A percentile compares a stretch with the other conserved stretches of the same genome.
These are phyloP conservation scores for Eidolon dupreanum DNA, from an alignment of 2,797 vertebrate species.

Conservation along the genomic window DNA sequence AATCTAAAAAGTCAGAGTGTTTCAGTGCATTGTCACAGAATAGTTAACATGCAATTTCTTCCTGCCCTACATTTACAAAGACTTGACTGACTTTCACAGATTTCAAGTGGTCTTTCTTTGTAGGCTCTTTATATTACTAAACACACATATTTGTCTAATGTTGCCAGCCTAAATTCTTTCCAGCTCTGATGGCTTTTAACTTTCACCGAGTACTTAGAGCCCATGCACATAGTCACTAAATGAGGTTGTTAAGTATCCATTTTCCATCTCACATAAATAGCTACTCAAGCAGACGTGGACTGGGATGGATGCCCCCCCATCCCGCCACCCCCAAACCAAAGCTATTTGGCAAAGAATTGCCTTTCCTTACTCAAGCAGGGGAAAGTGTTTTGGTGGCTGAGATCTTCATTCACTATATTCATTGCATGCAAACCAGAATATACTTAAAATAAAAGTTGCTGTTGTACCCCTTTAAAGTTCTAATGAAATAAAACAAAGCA, in stretches of 20 bases:
- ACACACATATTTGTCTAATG: background rate
- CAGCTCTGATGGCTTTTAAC: background rate
- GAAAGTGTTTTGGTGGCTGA: background rate
- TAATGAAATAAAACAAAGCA: background rate
- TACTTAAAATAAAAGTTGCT: background rate
- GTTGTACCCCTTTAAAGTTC: background rate
- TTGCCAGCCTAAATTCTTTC: background rate
- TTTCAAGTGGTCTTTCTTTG: background rate
- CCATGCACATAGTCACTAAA: background rate
- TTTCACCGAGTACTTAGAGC: background rate
- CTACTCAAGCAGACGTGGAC: background rate
- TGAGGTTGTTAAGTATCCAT: background rate
- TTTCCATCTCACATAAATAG: background rate
- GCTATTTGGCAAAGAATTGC: background rate
- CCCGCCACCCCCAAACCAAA: background rate
- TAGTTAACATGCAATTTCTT: background rate
- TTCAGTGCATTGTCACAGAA: background rate
- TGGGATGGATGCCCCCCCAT: background rate
- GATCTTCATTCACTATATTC: background rate
- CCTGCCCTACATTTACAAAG: background rate
- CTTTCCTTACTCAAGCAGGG: background rate
- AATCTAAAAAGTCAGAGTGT: slow-evolving; percentile 11
- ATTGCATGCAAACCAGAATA: slow-evolving; percentile 15
- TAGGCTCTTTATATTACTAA: background rate
- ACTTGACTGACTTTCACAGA: background rate